Base-by-base conservation (phyloP, 1,140 invertebrate genomes). In the Galleria mellonella region DNA sequence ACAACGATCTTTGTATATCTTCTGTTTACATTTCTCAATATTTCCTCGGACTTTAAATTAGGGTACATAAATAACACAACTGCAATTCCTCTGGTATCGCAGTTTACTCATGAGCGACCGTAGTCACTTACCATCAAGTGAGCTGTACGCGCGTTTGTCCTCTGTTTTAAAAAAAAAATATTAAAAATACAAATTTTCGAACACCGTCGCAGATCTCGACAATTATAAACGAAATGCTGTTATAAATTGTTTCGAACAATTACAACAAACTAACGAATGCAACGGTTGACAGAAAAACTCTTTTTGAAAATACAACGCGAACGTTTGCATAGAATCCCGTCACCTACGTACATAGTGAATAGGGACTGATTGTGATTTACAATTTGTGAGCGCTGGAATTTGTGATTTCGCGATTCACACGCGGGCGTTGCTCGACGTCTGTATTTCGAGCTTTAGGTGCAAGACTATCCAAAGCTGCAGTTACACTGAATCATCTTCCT, bases 381-480 rank as follows among this genome's bases (percentile, higher is more conserved):
- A 37, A 37, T 37, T 37, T 37, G 35, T 37, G 15, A 37, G 35
- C 35, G 35, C 35, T 9, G 35, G 35, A 37, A 37, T 37, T 37
- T 37, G 35, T 6, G 6, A 23, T 23, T 2, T 23, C 35, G 35
- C 35, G 13, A 37, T 37, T 37, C 35, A 37, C 14, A 9, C 35
- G 9, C 9, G 9, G 35, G 1, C 35, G 13, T 4, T 17, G 4
- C 35, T 3, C 7, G 9, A 13, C 14, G 17, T 37, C 14, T 17
- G 35, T 23, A 37, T 17, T 37, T 15, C 35, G 14, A 11, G 13
- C n/a, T 37, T 13, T 37, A 11, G 35, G 15, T 37, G 35, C 35
- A 17, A 17, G 35, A 37, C 14, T 10, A n/a, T 37, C 13, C 1
- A 17, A 37, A 23, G 35, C 14, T 37, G 35, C 9, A 23, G 10